Conservation (phyloP, 1,140 invertebrate genomes). For the Drosophila melanica region DNA sequence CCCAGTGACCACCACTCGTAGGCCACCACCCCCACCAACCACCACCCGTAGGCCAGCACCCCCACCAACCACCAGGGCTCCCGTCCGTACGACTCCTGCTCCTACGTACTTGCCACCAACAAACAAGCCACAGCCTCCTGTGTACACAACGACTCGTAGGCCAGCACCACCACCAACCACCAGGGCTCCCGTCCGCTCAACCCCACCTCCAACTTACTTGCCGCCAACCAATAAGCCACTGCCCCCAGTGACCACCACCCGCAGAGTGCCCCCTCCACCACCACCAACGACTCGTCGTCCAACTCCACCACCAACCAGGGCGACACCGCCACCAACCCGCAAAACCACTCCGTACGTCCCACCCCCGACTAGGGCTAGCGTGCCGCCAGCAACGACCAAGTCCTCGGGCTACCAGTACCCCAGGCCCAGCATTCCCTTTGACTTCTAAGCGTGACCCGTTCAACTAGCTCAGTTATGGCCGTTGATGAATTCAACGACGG, state of each 20-base stretch:
- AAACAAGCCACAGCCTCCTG: slow-evolving; percentile 49
- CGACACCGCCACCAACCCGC: slow-evolving; percentile 46
- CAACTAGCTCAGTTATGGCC: slow-evolving; percentile 40
- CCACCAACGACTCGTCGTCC: slow-evolving; percentile 37
- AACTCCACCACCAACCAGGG: slow-evolving; percentile 36
- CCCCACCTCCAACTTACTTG: slow-evolving; percentile 18
- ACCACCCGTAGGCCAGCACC: slow-evolving; percentile 25
- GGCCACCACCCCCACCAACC: slow-evolving; percentile 34
- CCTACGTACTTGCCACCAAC: slow-evolving; percentile 32
- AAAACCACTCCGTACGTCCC: slow-evolving; percentile 58
- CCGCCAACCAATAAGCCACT: slow-evolving; percentile 45
- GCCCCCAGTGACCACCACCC: slow-evolving; percentile 41
- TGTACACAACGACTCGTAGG: slow-evolving; percentile 34
- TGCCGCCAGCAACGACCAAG: slow-evolving; percentile 67
- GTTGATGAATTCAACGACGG: slow-evolving; percentile 17
- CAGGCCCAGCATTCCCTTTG: slow-evolving; percentile 83
- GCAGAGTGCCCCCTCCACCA: slow-evolving; percentile 15
- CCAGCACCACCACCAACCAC: slow-evolving; percentile 34
- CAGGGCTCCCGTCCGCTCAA: slow-evolving; percentile 21
- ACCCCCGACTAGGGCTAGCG: slow-evolving; percentile 43
- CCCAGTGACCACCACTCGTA: slow-evolving; percentile 40
- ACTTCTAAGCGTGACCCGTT: slow-evolving; percentile 64
- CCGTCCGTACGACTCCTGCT: slow-evolving; percentile 24
- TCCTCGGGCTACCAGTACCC: slow-evolving; percentile 84
- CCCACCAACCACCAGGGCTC: slow-evolving; percentile 34